Evolutionary conservation across 1,140 invertebrate species (phyloP), one percentile per base, ranked within the genome.

Genomic region (Carcinoscorpius rotundicauda): DNA sequence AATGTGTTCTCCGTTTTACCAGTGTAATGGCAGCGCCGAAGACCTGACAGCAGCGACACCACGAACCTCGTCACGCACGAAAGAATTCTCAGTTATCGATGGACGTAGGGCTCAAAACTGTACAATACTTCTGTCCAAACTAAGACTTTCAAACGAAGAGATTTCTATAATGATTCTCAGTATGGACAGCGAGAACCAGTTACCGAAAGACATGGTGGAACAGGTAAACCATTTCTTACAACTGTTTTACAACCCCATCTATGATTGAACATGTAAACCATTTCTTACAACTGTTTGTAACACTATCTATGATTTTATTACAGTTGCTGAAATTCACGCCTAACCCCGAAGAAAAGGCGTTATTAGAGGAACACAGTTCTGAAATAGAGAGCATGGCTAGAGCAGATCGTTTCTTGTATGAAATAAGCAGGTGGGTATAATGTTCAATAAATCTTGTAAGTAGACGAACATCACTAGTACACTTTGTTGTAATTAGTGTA

Each of bases 131-230:
- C 79, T 98, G 49, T 96, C 93, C 51, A 98, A 97, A 77, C 81
- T 99, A 9, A 98, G 98, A 78, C 87, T 98, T 85, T 86, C 87
- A 48, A 95, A 98, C 77, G 91, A 93, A 75, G 94, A 98, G 75
- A 95, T 98, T 64, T 78, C 72, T 71, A 87, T 86, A 75, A 91
- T 91, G 0, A 90, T 98, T 69, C 76, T 97, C 60, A 91, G 86
- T 60, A 97, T 99, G 93, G 96, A 99, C 75, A 87, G 86, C 68
- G 87, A 88, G 68, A 93, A 97, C 73, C 89, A 95, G 73, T 76
- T 98, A 58, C 93, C 93, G 4, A 88, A 96, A 64, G 96, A 98
- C 75, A 98, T 98, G 95, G 89, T 98, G 55, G 96, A 99, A 74
- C 96, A 98, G 77, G 80, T 81, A 68, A 59, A 64, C 29, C 29